Conservation (phyloP, 2,888 invertebrate genomes). For the Macropis europaea region DNA sequence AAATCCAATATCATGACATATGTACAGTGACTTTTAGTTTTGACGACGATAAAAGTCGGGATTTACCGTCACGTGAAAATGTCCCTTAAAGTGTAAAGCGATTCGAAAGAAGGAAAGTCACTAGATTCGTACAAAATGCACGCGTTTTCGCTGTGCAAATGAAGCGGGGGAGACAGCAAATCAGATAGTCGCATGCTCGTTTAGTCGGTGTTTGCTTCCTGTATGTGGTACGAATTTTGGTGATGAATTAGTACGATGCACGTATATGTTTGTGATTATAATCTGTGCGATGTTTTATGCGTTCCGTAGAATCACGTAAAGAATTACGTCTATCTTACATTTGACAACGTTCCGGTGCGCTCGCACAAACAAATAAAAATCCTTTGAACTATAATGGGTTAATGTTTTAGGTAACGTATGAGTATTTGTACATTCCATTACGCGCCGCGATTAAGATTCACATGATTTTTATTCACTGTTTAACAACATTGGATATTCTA, state of each 20-base stretch:
- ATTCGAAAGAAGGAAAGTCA: conserved; percentile 5
- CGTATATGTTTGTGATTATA: conserved; percentile 8
- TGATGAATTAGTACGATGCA: conserved; percentile 9
- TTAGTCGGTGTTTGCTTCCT: conserved; percentile 26
- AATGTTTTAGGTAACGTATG: conserved; percentile 50
- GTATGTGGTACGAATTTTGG: conserved; percentile 36
- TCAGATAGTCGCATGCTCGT: conserved; percentile 19
- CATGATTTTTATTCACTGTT: not conserved
- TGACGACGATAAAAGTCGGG: no score
- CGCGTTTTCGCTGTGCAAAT: conserved; percentile 32
- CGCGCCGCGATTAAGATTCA: not conserved
- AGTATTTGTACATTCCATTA: conserved; percentile 1
- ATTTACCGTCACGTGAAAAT: no score
- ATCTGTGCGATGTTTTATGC: conserved; percentile 17
- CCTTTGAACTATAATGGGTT: conserved; percentile 45
- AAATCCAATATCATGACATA: no score
- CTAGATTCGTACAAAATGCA: not conserved
- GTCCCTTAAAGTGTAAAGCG: no score
- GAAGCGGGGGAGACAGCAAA: conserved; percentile 30
- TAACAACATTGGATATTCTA: not conserved
- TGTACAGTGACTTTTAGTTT: no score
- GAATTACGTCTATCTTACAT: conserved; percentile 15
- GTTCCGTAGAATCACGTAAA: conserved; percentile 20
- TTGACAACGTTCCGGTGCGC: conserved; percentile 10
- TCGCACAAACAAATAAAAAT: conserved; percentile 15